Evolutionary conservation across 2,797 vertebrate species (phyloP).

Genomic region (Neosalanx taihuensis): DNA sequence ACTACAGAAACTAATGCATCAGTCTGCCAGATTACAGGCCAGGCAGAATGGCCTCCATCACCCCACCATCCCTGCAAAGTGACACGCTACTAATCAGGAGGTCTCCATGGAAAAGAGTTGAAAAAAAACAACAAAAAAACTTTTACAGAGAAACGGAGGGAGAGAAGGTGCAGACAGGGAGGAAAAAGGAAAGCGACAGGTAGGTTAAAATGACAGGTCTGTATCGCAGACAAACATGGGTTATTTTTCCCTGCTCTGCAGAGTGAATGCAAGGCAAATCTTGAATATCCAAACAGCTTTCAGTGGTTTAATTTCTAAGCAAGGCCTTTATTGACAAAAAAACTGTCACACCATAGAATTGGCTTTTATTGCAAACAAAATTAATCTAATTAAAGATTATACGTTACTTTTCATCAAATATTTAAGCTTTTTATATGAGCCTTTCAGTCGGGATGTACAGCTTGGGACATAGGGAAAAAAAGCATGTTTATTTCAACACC

Average conservation of each 20-base stretch:
- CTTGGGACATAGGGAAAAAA: conserved; percentile 18
- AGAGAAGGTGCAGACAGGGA: not conserved
- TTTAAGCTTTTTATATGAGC: conserved; percentile 40
- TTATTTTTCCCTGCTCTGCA: conserved; percentile 4
- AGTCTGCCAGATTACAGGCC: conserved; percentile 59
- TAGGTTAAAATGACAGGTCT: not conserved
- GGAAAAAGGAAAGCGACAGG: not conserved
- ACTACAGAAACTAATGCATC: conserved; percentile 53
- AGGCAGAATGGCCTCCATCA: conserved; percentile 37
- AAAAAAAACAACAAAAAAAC: not conserved
- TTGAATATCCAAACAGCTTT: conserved; percentile 10
- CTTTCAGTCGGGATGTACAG: conserved; percentile 21
- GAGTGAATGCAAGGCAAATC: not conserved
- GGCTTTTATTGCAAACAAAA: conserved; percentile 17
- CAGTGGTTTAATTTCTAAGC: conserved; percentile 26
- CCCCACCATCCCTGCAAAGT: conserved; percentile 43
- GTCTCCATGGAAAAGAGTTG: conserved; percentile 20
- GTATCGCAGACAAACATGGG: conserved; percentile 1
- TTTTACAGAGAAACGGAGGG: not conserved
- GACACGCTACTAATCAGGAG: conserved; percentile 44
- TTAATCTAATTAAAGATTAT: conserved; percentile 34
- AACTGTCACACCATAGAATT: conserved; percentile 5
- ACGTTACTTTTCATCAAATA: conserved; percentile 51
- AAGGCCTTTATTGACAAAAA: conserved; percentile 12
- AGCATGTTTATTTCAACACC: conserved; percentile 29